Conservation (phyloP, 2,888 invertebrate species). For the Metalampra italica region DNA sequence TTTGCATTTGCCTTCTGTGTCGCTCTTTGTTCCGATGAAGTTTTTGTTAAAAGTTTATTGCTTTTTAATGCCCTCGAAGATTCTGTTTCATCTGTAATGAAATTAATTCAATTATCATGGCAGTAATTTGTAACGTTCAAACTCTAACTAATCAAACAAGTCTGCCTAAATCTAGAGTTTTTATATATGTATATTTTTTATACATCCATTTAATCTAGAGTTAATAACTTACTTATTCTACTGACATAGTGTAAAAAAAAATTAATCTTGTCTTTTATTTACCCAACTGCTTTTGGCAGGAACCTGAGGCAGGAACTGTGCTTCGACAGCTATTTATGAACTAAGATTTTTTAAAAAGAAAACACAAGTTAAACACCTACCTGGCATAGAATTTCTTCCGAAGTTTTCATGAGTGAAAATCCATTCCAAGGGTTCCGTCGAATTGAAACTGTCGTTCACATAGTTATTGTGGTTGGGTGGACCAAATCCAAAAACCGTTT, state of each 20-base stretch:
- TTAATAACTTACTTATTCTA: too few relatives aligned
- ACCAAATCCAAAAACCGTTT: constrained; percentile 49
- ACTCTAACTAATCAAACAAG: too few relatives aligned
- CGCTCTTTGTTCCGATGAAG: constrained; percentile 9
- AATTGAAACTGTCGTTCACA: constrained; percentile 35
- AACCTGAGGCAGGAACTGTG: too few relatives aligned
- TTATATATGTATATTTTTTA: too few relatives aligned
- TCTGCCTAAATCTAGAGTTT: too few relatives aligned
- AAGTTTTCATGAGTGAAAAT: constrained; percentile 43
- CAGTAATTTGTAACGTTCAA: too few relatives aligned
- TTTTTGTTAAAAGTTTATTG: constrained; percentile 15
- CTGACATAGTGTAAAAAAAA: too few relatives aligned
- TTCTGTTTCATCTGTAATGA: constrained; percentile 13
- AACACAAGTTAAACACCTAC: constrained; percentile 24
- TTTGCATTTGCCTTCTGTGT: constrained; percentile 10
- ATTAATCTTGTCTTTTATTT: too few relatives aligned
- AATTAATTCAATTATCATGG: background rate
- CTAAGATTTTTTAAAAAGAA: too few relatives aligned
- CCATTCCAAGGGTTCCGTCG: constrained; percentile 47
- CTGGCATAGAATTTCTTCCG: constrained; percentile 43
- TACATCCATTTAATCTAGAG: too few relatives aligned
- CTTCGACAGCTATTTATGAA: background rate
- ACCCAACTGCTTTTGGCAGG: too few relatives aligned
- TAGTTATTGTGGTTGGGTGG: constrained; percentile 32
- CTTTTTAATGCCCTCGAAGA: constrained; percentile 12